These are phyloP conservation scores for Lamproptera curius DNA, from an alignment of 2,888 invertebrate genomes.

Conservation along the genomic window DNA sequence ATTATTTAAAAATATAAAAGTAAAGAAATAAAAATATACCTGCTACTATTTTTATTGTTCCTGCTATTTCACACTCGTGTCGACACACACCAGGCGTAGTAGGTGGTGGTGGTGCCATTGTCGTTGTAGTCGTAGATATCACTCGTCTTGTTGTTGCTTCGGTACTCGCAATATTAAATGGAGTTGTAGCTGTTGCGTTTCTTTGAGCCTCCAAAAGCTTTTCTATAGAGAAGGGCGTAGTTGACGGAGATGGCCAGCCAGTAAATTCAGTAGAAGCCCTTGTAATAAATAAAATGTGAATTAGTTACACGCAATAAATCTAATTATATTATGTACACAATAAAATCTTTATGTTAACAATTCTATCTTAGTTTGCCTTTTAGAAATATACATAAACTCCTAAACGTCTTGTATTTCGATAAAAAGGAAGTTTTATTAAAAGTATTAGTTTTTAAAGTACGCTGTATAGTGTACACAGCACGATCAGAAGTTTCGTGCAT, in stretches of 20 bases:
- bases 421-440: too few species aligned
- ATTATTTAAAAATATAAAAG: too few species aligned
- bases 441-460: too few species aligned
- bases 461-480: too few species aligned
- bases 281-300: slow-evolving; percentile 27
- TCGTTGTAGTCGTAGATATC: slow-evolving; percentile 81
- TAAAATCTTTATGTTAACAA: too few species aligned
- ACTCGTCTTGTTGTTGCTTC: slow-evolving; percentile 72
- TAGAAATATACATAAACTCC: too few species aligned
- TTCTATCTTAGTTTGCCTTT: too few species aligned
- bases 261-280: slow-evolving; percentile 93
- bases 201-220: slow-evolving; percentile 84
- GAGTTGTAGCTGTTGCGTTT: slow-evolving; percentile 79
- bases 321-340: too few species aligned
- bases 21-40: slow-evolving; percentile 65
- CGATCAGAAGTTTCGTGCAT: too few species aligned
- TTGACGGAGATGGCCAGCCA: slow-evolving; percentile 93
- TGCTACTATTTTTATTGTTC: slow-evolving; percentile 89
- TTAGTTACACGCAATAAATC: too few species aligned
- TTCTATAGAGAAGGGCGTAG: slow-evolving; percentile 91
- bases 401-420: too few species aligned
- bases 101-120: slow-evolving; percentile 83
- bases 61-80: slow-evolving; percentile 90
- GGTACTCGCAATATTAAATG: slow-evolving; percentile 57
- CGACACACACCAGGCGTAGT: slow-evolving; percentile 89